Evolutionary conservation across 1,140 invertebrate species (phyloP).

Genomic region (Hyles vespertilio): DNA sequence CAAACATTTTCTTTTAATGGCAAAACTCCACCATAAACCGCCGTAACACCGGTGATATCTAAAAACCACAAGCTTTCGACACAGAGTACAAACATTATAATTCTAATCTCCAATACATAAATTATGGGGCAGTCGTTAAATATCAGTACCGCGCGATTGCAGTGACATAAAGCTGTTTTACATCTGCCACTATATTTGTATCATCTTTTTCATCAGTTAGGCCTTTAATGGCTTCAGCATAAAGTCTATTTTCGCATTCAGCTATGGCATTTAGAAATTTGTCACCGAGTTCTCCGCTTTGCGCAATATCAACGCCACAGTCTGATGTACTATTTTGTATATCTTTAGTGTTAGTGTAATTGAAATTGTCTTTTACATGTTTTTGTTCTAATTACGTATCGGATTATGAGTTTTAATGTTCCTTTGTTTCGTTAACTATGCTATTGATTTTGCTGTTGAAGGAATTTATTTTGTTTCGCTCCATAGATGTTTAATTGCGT

Average conservation of each 20-base stretch:
- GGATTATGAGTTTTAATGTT: too few relatives aligned
- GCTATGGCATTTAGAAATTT: slow-evolving; percentile 16
- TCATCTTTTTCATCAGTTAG: slow-evolving; percentile 15
- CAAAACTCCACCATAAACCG: slow-evolving; percentile 8
- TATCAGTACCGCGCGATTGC: slow-evolving; percentile 55
- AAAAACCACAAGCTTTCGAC: slow-evolving; percentile 42
- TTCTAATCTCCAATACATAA: slow-evolving; percentile 62
- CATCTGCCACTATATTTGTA: slow-evolving; percentile 29
- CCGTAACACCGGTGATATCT: slow-evolving; percentile 21
- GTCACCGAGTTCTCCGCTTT: slow-evolving; percentile 30
- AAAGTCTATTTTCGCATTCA: slow-evolving; percentile 27
- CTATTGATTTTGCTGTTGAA: too few relatives aligned
- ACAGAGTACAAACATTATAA: slow-evolving; percentile 45
- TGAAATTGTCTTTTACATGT: slow-evolving; percentile 22
- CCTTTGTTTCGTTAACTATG: too few relatives aligned
- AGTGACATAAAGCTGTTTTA: slow-evolving; percentile 47
- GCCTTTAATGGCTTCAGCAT: slow-evolving; percentile 21
- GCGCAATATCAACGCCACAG: slow-evolving; percentile 43
- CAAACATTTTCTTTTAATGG: slow-evolving; percentile 3
- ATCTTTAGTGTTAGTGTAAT: slow-evolving; percentile 30
- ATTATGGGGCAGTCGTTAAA: slow-evolving; percentile 57
- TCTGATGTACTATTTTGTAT: slow-evolving; percentile 38
- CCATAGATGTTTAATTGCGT: too few relatives aligned
- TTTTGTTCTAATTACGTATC: too few relatives aligned
- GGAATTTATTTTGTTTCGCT: too few relatives aligned